Conservation (phyloP, 2,113 vertebrate species). For the Trachemys scripta region DNA sequence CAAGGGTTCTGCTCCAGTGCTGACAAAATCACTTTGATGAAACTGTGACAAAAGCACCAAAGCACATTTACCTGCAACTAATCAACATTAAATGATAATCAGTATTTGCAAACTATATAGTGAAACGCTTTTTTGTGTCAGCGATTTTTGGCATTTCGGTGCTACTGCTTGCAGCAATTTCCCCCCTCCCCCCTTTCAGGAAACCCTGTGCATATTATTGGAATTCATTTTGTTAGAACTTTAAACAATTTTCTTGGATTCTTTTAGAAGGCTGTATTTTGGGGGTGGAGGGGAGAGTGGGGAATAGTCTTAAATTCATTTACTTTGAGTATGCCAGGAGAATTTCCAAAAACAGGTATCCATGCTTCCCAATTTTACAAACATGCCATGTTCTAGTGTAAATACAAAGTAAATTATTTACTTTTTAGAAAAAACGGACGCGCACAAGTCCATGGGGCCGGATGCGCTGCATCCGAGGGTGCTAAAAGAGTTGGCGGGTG, state of each 20-base stretch:
- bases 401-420: conserved; percentile 10
- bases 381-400: background rate
- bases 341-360: background rate
- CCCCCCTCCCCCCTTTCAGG: background rate
- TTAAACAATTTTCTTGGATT: background rate
- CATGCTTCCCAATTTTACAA: conserved; percentile 34
- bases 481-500: too few species aligned
- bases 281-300: background rate
- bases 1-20: conserved; percentile 86
- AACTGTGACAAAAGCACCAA: conserved; percentile 75
- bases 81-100: conserved; percentile 83
- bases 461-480: too few species aligned
- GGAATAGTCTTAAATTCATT: conserved; percentile 5
- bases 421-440: too few species aligned
- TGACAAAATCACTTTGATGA: conserved; percentile 84
- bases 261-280: background rate
- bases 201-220: background rate
- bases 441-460: too few species aligned
- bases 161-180: conserved; percentile 2
- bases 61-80: conserved; percentile 80
- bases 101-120: conserved; percentile 30
- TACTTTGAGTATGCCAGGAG: background rate
- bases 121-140: conserved; percentile 29
- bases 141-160: background rate
- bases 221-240: background rate